Evolutionary conservation across 2,888 invertebrate species (phyloP).

Genomic region (Drosophila macrothrix): DNA sequence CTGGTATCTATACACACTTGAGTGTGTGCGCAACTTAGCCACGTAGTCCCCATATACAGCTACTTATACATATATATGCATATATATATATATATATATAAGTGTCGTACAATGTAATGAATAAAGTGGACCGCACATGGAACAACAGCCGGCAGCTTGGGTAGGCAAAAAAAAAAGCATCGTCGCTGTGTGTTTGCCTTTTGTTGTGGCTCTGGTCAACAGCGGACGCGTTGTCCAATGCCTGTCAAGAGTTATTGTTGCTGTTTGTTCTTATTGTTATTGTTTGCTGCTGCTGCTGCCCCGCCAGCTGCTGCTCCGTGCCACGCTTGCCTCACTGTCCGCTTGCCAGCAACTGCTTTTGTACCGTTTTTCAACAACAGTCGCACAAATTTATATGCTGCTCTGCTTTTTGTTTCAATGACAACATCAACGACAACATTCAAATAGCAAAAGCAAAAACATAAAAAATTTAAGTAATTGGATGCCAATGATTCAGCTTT

Average conservation of each 20-base stretch:
- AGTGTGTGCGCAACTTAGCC: constrained; percentile 57
- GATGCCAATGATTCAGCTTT: constrained; percentile 18
- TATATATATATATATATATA: background rate
- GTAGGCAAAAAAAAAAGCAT: constrained; percentile 8
- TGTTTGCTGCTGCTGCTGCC: constrained; percentile 17
- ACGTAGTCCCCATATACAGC: constrained; percentile 31
- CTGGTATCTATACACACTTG: constrained; percentile 33
- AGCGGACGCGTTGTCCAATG: constrained; percentile 62
- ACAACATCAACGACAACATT: constrained; percentile 5
- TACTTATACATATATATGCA: background rate
- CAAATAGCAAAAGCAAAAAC: constrained; percentile 16
- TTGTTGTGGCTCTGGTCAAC: constrained; percentile 52
- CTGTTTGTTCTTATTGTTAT: constrained; percentile 44
- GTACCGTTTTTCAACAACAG: constrained; percentile 42
- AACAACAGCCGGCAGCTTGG: constrained; percentile 35
- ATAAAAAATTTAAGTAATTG: constrained; percentile 47
- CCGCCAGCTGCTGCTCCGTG: constrained; percentile 9
- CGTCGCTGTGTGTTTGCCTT: constrained; percentile 12
- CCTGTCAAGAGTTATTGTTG: constrained; percentile 66
- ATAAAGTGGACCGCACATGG: constrained; percentile 48
- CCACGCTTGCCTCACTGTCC: constrained; percentile 20
- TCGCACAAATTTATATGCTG: constrained; percentile 40
- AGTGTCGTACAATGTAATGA: constrained; percentile 45
- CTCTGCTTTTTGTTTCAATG: constrained; percentile 47
- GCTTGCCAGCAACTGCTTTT: constrained; percentile 40